Conservation (phyloP, 2,113 vertebrate genomes). For the Zosterops japonicus region DNA sequence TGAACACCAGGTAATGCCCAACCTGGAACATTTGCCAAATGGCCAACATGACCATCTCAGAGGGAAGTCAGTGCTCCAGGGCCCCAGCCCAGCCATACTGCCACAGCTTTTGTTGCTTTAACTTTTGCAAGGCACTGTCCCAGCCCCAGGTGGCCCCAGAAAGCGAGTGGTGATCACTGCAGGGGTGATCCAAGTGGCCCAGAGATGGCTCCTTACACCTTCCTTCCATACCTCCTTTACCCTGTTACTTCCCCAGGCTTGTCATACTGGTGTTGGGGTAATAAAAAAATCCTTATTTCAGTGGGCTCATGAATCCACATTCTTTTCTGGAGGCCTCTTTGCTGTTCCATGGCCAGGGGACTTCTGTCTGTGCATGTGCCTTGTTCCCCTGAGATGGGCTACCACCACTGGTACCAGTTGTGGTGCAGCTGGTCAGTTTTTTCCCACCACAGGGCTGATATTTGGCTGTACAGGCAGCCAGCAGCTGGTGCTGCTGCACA, state of each 20-base stretch:
- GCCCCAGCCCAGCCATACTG: not conserved
- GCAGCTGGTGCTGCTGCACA: not conserved
- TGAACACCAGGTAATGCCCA: not conserved
- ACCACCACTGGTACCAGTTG: not conserved
- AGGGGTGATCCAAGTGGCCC: not conserved
- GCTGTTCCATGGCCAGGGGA: not conserved
- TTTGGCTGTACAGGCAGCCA: accelerated
- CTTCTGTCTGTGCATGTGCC: not conserved
- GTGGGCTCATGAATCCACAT: not conserved
- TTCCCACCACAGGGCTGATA: not conserved
- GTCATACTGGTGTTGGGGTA: not conserved
- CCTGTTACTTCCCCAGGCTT: not conserved
- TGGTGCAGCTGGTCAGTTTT: not conserved
- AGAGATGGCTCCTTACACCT: not conserved
- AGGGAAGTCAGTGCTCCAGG: not conserved
- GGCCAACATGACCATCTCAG: accelerated
- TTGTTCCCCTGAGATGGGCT: not conserved
- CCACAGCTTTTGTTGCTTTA: not conserved
- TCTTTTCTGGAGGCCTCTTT: not conserved
- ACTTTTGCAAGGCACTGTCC: not conserved
- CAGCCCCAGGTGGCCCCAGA: not conserved
- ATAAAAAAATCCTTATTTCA: not conserved
- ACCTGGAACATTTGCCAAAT: not conserved
- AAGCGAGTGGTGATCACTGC: accelerated
- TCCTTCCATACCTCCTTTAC: not conserved